Percentiles rank a stretch among this genome's conserved stretches.
These are phyloP conservation scores for Forbesichthys agassizii DNA, from an alignment of 2,113 vertebrate species.

Conservation along the genomic window DNA sequence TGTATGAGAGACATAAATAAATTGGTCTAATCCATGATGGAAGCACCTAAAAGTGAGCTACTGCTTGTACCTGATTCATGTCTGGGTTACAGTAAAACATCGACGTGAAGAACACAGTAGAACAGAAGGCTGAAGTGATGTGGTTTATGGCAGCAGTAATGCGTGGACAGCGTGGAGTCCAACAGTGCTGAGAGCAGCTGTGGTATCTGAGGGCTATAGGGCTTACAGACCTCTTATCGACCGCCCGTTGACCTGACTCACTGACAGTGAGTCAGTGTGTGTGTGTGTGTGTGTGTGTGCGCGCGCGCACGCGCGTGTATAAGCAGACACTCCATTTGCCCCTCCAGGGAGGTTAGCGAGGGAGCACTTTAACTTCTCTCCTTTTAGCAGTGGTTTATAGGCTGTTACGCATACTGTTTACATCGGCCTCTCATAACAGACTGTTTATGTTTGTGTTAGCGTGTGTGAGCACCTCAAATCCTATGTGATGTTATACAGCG, in stretches of 20 bases:
- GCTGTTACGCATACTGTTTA: too few relatives aligned
- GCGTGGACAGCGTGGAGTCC: too few relatives aligned
- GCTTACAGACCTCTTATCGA: slow-evolving; percentile 29
- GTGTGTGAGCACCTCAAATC: neutral
- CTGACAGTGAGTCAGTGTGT: slow-evolving; percentile 16
- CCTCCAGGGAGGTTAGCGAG: slow-evolving; percentile 4
- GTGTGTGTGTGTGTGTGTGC: slow-evolving; percentile 24
- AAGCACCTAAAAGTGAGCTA: neutral
- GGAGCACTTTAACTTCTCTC: slow-evolving; percentile 13
- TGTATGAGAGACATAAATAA: too few relatives aligned
- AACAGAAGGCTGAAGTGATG: too few relatives aligned
- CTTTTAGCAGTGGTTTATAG: slow-evolving; percentile 12
- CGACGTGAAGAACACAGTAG: too few relatives aligned
- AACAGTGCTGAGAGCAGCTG: slow-evolving; percentile 7
- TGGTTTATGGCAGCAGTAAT: too few relatives aligned
- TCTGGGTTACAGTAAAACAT: too few relatives aligned
- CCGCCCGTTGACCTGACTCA: slow-evolving; percentile 2
- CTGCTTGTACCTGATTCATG: too few relatives aligned
- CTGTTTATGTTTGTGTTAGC: neutral
- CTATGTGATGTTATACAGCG: neutral
- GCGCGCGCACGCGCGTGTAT: neutral
- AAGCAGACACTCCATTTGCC: too few relatives aligned
- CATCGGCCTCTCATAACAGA: neutral
- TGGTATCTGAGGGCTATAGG: slow-evolving; percentile 11
- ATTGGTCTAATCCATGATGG: too few relatives aligned